A percentile compares a stretch with the other conserved stretches of the same genome.
These are phyloP conservation scores for Celastrina argiolus DNA, from an alignment of 2,888 invertebrate genomes.

Conservation along the genomic window DNA sequence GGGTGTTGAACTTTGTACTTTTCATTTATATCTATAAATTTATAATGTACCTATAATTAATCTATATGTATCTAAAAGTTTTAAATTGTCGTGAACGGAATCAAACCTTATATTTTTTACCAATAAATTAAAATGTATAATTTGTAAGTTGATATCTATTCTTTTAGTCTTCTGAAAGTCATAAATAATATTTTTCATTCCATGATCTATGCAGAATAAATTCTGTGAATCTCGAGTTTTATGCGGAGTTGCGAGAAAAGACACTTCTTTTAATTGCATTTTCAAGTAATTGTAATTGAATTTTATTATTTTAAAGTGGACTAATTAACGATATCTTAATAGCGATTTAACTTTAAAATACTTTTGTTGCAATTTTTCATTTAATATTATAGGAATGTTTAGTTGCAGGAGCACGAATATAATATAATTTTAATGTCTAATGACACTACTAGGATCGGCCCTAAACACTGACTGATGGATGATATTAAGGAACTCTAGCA, in stretches of 20 bases:
- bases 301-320: not conserved
- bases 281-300: not conserved
- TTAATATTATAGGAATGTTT: not conserved
- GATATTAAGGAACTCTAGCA: too few species aligned
- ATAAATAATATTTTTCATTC: not conserved
- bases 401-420: not conserved
- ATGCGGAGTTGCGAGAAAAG: not conserved
- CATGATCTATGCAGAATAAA: not conserved
- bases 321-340: not conserved
- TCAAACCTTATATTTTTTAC: too few species aligned
- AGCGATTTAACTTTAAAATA: not conserved
- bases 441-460: not conserved
- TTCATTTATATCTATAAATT: too few species aligned
- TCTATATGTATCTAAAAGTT: too few species aligned
- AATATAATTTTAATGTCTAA: not conserved
- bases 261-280: constrained; percentile 1
- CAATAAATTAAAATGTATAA: too few species aligned
- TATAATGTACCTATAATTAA: too few species aligned
- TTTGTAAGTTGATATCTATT: too few species aligned
- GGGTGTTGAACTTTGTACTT: too few species aligned
- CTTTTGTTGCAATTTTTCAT: not conserved
- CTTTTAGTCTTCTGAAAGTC: too few species aligned
- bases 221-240: not conserved
- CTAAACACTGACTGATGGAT: too few species aligned
- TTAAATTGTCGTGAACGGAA: too few species aligned